Base-by-base conservation (phyloP, 2,113 vertebrate genomes). In the Sisor rabdophorus region DNA sequence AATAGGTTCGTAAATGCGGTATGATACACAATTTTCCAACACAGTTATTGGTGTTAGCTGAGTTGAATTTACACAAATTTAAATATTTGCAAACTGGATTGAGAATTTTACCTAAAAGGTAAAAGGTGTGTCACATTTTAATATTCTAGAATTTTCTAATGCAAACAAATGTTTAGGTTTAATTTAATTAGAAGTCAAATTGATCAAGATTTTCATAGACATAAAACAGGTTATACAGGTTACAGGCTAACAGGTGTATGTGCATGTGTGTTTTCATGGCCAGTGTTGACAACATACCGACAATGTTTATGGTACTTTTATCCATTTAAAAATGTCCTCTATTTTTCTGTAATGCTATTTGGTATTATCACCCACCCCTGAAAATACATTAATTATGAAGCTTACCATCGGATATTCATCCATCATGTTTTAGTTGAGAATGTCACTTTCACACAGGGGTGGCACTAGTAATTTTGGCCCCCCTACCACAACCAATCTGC, bases 1-100 rank as follows among this genome's bases (percentile, higher is more conserved):
- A 86, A 84, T 3, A 50, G 5, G 8, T 22, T 48, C 4, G 24
- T 52, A 7, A 16, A 13, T 15, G 20, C 30, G 52, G 32, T 52
- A 44, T 8, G 40, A 44, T 9, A 44, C 24, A 26, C 50, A 50
- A 28, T 68, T 68, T 28, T 68, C 5, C 24, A 69, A 6, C 15
- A 28, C 2, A 52, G 16, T 30, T 30, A 8, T 17, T 26, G 22
- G 7, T n/a, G 64, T 48, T 26, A 4, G 20, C 20, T 44, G 12
- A 20, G 20, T 16, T 65, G 36, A 24, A 12, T 1, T 26, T n/a
- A 67, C 15, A 13, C 13, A 48, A 50, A 11, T 22, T 19, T 13
- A 19, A 17, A 48, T 67, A 10, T 12, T 17, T 65, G 20, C 6
- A 17, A 67, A 48, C 15, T 67, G 13, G n/a, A 2, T 22, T 47